A percentile compares a stretch with the other conserved stretches of the same genome.
These are phyloP conservation scores for Galago senegalensis DNA, from an alignment of 2,797 vertebrate genomes.

Conservation along the genomic window DNA sequence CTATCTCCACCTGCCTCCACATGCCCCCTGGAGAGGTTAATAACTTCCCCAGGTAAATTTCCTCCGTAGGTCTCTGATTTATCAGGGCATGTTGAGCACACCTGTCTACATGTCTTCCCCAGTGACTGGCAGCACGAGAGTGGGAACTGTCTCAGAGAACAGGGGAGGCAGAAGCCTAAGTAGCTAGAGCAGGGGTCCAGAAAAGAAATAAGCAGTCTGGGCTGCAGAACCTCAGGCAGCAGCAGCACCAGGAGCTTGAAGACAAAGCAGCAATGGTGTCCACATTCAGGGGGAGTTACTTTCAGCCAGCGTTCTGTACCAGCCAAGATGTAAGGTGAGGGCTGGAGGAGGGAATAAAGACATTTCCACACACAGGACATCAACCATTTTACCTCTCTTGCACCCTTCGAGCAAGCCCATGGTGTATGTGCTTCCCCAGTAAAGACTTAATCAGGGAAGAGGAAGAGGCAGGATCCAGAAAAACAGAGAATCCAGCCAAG, in stretches of 20 bases:
- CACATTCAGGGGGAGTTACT: not conserved
- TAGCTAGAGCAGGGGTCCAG: not conserved
- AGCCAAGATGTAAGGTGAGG: not conserved
- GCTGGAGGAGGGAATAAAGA: not conserved
- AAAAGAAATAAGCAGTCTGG: not conserved
- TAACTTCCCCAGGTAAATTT: not conserved
- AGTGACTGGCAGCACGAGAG: not conserved
- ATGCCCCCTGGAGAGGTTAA: not conserved
- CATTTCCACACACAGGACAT: not conserved
- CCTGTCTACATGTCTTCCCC: not conserved
- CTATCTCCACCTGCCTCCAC: not conserved
- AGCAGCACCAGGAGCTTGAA: not conserved
- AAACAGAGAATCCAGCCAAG: not conserved
- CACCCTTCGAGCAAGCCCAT: not conserved
- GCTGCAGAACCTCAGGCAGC: not conserved
- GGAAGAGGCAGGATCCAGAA: not conserved
- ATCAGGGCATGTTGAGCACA: not conserved
- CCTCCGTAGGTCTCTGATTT: not conserved
- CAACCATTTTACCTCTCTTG: not conserved
- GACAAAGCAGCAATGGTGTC: not conserved
- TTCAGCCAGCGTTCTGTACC: not conserved
- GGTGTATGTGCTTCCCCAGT: not conserved
- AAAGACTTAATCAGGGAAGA: not conserved
- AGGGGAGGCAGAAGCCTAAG: not conserved
- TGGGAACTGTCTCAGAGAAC: not conserved